phyloP scores from a whole-genome alignment of 2,888 invertebrate species.

The Sphecodes monilicornis region DNA sequence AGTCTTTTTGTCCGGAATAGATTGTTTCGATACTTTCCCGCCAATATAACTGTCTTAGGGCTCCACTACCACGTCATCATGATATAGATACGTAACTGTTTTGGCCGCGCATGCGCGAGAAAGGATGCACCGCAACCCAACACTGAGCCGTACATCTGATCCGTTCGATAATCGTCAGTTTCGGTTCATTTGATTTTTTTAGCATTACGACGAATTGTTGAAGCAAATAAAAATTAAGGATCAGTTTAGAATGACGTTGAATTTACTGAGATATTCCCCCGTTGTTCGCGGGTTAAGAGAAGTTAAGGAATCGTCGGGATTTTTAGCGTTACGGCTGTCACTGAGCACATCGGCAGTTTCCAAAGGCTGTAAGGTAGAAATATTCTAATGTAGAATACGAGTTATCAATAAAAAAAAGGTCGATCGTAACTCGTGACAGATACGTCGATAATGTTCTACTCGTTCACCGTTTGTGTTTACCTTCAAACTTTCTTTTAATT shows the following conservation, averaged over 20 bases:
- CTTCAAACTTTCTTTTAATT: not conserved
- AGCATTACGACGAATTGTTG: not conserved
- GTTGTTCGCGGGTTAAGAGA: conserved; percentile 58
- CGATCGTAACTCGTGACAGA: not conserved
- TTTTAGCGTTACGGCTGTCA: conserved; percentile 64
- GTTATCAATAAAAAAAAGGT: conserved; percentile 1
- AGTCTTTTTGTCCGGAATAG: no score
- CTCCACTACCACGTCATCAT: no score
- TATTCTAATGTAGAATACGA: not conserved
- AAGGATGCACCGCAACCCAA: no score
- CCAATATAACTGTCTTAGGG: no score
- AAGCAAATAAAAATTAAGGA: conserved; percentile 11
- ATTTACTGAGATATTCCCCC: conserved; percentile 65
- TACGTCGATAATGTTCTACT: not conserved
- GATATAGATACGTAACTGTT: no score
- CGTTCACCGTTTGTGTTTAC: not conserved
- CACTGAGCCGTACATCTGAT: conserved; percentile 16
- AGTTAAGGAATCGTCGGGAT: conserved; percentile 65
- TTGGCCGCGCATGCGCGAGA: no score
- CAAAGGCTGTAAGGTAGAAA: conserved; percentile 70
- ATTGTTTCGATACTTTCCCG: no score
- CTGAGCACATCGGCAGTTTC: conserved; percentile 61
- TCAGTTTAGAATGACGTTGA: conserved; percentile 68
- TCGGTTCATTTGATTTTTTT: not conserved
- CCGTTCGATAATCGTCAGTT: not conserved